Evolutionary conservation across 2,113 vertebrate genomes (phyloP).

Genomic region (Pseudorasbora parva): DNA sequence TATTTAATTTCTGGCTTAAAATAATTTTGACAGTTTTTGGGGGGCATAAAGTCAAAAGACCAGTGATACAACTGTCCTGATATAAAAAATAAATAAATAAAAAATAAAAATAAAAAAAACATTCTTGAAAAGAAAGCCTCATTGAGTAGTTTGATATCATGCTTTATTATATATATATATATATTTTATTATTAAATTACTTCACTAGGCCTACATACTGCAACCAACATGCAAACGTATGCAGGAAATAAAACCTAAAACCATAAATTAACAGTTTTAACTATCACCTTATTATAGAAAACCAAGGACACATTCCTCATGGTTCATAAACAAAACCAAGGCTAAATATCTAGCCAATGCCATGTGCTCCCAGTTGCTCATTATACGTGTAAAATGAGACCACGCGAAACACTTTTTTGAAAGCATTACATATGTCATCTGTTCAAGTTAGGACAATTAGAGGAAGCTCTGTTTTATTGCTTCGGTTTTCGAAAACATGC

Average conservation of each 20-base stretch:
- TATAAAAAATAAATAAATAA: not conserved
- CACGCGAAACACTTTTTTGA: slow-evolving; percentile 29
- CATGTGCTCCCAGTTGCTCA: not conserved
- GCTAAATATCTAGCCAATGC: slow-evolving; percentile 24
- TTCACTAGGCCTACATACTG: not conserved
- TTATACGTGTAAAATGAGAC: slow-evolving; percentile 35
- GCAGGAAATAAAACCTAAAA: not conserved
- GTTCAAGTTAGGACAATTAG: slow-evolving; percentile 64
- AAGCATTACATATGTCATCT: slow-evolving; percentile 57
- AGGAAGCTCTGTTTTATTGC: slow-evolving; percentile 65
- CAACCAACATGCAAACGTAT: not conserved
- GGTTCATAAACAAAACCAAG: not conserved
- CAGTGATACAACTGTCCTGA: no score
- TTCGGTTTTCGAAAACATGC: slow-evolving; percentile 52
- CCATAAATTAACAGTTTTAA: not conserved
- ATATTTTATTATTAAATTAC: no score
- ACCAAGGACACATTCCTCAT: slow-evolving; percentile 11
- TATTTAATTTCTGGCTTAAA: no score
- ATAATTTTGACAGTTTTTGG: no score
- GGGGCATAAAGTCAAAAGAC: no score
- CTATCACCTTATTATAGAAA: not conserved
- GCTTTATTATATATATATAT: not conserved
- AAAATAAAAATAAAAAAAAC: not conserved
- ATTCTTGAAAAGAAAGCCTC: not conserved
- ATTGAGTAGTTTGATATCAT: not conserved